Percentiles rank a stretch among this genome's conserved stretches.
phyloP scores from a whole-genome alignment of 2,797 vertebrate species.

The Falco concolor region DNA sequence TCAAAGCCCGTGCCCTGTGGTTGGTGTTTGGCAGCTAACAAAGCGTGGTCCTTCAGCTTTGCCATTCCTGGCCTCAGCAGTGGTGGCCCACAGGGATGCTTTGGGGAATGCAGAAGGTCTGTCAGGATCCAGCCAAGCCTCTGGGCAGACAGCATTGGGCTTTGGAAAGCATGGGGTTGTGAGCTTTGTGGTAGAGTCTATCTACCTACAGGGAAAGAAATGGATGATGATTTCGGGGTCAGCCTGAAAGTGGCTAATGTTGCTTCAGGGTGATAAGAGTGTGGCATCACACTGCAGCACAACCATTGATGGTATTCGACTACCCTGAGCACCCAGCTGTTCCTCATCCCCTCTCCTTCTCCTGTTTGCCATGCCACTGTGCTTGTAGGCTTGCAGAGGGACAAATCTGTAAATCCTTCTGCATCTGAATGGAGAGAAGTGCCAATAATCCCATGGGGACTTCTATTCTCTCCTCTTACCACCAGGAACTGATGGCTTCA shows the following conservation, averaged over 20 bases:
- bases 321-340: background rate
- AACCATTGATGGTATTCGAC: background rate
- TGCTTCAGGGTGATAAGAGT: background rate
- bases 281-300: background rate
- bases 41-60: background rate
- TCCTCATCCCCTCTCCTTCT: background rate
- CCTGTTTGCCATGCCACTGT: too few species aligned
- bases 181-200: background rate
- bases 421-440: background rate
- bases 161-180: background rate
- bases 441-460: background rate
- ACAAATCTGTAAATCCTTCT: rapidly evolving
- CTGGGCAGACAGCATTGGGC: background rate
- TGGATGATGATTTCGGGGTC: background rate
- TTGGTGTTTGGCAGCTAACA: background rate
- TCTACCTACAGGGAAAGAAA: background rate
- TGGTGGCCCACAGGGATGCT: background rate
- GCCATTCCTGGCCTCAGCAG: background rate
- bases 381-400: background rate
- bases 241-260: background rate
- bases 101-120: background rate
- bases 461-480: background rate
- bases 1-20: background rate
- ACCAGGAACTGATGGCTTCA: background rate
- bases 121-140: background rate